Conservation (phyloP, 2,888 invertebrate genomes). For the Lordiphosa fenestrarum region DNA sequence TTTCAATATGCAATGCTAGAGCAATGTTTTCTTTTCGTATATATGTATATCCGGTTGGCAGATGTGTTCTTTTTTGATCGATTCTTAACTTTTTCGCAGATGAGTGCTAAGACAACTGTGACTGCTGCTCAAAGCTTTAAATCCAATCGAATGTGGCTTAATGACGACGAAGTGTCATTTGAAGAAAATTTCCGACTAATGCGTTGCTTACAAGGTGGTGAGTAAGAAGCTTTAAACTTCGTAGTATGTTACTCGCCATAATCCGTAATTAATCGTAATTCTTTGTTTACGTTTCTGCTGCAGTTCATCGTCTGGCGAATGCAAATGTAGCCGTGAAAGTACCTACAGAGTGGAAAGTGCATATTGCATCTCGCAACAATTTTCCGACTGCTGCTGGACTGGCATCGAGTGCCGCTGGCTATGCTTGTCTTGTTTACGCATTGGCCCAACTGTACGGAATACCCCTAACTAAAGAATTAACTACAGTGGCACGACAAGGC, state of each 20-base stretch:
- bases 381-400: slow-evolving; percentile 99
- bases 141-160: slow-evolving; percentile 92
- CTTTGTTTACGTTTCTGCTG: neutral
- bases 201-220: slow-evolving; percentile 88
- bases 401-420: slow-evolving; percentile 99
- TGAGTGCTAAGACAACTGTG: slow-evolving; percentile 95
- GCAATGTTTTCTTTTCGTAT: no score
- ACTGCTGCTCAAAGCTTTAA: slow-evolving; percentile 86
- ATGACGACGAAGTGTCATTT: slow-evolving; percentile 89
- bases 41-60: no score
- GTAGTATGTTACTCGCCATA: neutral
- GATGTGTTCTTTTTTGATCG: slow-evolving; percentile 6
- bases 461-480: slow-evolving; percentile 87
- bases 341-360: slow-evolving; percentile 86
- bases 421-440: slow-evolving; percentile 93
- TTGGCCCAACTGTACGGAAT: slow-evolving; percentile 89
- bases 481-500: slow-evolving; percentile 89
- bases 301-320: slow-evolving; percentile 72
- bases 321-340: slow-evolving; percentile 65
- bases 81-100: slow-evolving; percentile 80
- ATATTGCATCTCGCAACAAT: slow-evolving; percentile 95
- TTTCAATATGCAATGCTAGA: no score
- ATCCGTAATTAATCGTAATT: neutral
- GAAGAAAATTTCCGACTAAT: slow-evolving; percentile 87
- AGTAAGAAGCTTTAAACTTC: slow-evolving; percentile 62